Evolutionary conservation across 2,888 invertebrate species (phyloP), one percentile per base, ranked within the genome.

Genomic region (Drosophila niveifrons): DNA sequence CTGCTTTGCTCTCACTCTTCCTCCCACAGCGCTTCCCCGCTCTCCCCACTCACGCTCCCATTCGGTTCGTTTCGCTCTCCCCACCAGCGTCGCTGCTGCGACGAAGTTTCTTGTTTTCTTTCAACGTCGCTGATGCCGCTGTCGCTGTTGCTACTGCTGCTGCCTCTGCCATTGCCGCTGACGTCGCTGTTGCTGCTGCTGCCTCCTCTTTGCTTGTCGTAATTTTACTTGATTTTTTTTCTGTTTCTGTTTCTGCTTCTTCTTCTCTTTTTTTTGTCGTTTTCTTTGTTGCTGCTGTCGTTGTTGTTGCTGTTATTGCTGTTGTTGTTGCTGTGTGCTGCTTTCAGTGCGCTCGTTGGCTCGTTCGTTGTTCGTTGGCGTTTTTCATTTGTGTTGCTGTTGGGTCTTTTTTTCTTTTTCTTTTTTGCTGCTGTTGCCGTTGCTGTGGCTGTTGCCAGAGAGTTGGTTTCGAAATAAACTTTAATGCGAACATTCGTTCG

Each of bases 381-480:
- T 78, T 67, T 77, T 75, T 79, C 73, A 75, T 78, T 80, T 83
- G 66, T 66, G 77, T 71, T 75, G 65, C 76, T 75, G 79, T 76
- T 70, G 75, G 78, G 71, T 66, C 63, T 64, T 52, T 52, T 57
- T 47, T 47, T 44, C 23, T 29, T 64, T 23, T 23, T 23, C 23
- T 23, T 23, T 52, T 67, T 66, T 77, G 53, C 65, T 77, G 75
- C 66, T 58, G 69, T 65, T 44, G 74, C 67, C 58, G 67, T 52
- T 71, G 62, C 34, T 28, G 73, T 51, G 67, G 68, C 58, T 23
- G 50, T 29, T 57, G 59, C 46, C 67, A 56, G 67, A 62, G 86
- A 73, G 72, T 83, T 86, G 75, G 82, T 89, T 87, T 87, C 89
- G 84, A 88, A 89, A 88, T 89, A 87, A 76, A 76, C 89, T 88